Conservation (phyloP, 1,140 invertebrate genomes). For the Pogonognathellus flavescens region DNA sequence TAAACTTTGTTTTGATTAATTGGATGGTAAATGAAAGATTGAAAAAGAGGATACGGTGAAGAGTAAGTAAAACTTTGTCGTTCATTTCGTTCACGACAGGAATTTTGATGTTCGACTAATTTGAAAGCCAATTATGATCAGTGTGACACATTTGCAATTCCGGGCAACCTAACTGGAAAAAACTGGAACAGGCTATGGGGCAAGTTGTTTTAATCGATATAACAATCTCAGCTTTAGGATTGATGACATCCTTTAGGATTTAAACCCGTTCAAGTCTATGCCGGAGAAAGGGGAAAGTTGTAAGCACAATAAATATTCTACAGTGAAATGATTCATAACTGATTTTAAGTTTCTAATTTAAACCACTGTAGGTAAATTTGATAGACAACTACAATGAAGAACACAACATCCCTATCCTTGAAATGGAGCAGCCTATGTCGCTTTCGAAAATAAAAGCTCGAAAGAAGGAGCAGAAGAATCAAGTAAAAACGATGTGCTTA, state of each 20-base stretch:
- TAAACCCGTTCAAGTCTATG: slow-evolving; percentile 75
- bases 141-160: too few relatives aligned
- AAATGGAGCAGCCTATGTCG: slow-evolving; percentile 84
- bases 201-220: slow-evolving; percentile 88
- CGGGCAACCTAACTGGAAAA: slow-evolving; percentile 67
- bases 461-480: not conserved
- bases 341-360: too few relatives aligned
- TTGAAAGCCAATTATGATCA: too few relatives aligned
- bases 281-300: slow-evolving; percentile 70
- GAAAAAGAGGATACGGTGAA: too few relatives aligned
- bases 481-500: slow-evolving; percentile 71
- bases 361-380: slow-evolving; percentile 74
- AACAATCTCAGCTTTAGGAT: slow-evolving; percentile 92
- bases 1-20: too few relatives aligned
- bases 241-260: slow-evolving; percentile 85
- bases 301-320: too few relatives aligned
- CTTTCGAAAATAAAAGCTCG: slow-evolving; percentile 72
- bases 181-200: slow-evolving; percentile 76
- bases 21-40: too few relatives aligned
- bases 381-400: slow-evolving; percentile 82
- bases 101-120: too few relatives aligned
- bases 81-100: too few relatives aligned
- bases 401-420: slow-evolving; percentile 80
- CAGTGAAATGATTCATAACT: too few relatives aligned
- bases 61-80: too few relatives aligned